These are phyloP conservation scores for Sphaerodactylus townsendi DNA, from an alignment of 2,113 vertebrate species.

Conservation along the genomic window DNA sequence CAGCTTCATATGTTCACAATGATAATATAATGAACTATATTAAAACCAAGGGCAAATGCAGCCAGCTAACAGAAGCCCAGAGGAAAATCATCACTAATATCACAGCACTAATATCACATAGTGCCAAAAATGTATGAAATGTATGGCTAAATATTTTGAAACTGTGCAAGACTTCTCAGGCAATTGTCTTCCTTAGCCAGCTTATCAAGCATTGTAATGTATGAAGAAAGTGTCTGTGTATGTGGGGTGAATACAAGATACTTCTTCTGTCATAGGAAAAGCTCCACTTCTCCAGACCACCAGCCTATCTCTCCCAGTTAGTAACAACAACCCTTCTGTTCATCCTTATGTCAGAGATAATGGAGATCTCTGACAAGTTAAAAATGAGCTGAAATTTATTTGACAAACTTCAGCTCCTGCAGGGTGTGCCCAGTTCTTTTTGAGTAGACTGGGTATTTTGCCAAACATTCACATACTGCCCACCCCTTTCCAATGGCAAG, in stretches of 20 bases:
- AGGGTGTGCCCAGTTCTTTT: constrained; percentile 34
- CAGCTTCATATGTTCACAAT: too few species aligned
- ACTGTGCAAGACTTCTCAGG: constrained; percentile 33
- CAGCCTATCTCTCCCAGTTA: constrained; percentile 74
- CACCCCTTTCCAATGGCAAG: constrained; percentile 8
- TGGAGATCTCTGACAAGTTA: constrained; percentile 69
- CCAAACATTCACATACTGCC: not conserved
- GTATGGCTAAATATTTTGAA: not conserved
- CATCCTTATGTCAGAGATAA: constrained; percentile 74
- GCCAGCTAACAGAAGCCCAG: too few species aligned
- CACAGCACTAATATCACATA: not conserved
- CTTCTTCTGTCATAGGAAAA: constrained; percentile 66
- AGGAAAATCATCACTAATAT: not conserved
- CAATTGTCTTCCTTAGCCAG: not conserved
- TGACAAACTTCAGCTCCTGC: constrained; percentile 52
- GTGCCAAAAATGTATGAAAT: not conserved
- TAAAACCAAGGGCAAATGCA: too few species aligned
- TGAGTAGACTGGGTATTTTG: not conserved
- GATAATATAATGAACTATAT: too few species aligned
- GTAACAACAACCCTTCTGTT: constrained; percentile 80
- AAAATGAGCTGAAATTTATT: constrained; percentile 50
- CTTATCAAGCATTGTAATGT: not conserved
- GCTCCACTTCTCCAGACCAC: constrained; percentile 69
- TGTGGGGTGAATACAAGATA: not conserved
- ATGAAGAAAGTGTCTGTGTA: not conserved